Evolutionary conservation across 2,797 vertebrate species (phyloP).

Genomic region (Acipenser transmontanus): DNA sequence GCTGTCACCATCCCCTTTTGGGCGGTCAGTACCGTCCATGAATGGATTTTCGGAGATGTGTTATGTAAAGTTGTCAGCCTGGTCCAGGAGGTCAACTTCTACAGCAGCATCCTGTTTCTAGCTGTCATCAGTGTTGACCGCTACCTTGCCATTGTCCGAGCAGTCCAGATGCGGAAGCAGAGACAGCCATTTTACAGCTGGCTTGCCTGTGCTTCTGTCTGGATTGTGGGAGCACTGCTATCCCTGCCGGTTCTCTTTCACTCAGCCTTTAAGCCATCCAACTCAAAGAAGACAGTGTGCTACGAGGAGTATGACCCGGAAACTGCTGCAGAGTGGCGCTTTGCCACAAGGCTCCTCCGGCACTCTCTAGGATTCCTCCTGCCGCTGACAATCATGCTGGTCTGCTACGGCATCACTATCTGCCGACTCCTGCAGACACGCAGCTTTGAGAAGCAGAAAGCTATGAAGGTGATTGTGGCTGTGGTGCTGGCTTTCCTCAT

Average conservation of each 20-base stretch:
- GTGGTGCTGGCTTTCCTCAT: constrained; percentile 54
- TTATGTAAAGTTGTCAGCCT: constrained; percentile 51
- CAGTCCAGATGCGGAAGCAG: constrained; percentile 29
- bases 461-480: constrained; percentile 51
- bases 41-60: constrained; percentile 56
- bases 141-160: constrained; percentile 54
- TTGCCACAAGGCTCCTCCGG: constrained; percentile 47
- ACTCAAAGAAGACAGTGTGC: constrained; percentile 23
- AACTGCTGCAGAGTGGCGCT: constrained; percentile 37
- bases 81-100: constrained; percentile 59
- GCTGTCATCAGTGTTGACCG: constrained; percentile 61
- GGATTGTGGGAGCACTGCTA: constrained; percentile 38
- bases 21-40: constrained; percentile 36
- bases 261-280: background rate
- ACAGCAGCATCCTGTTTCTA: constrained; percentile 59
- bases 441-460: constrained; percentile 47
- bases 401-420: constrained; percentile 52
- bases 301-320: constrained; percentile 28
- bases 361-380: constrained; percentile 53
- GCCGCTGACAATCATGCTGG: constrained; percentile 50
- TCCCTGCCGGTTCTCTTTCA: constrained; percentile 45
- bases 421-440: constrained; percentile 43
- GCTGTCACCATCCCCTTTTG: constrained; percentile 56
- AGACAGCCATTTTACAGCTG: constrained; percentile 40
- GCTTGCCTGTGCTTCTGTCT: constrained; percentile 39